These are phyloP conservation scores for Sylvilagus floridanus DNA, from an alignment of 2,797 vertebrate species.

Conservation along the genomic window DNA sequence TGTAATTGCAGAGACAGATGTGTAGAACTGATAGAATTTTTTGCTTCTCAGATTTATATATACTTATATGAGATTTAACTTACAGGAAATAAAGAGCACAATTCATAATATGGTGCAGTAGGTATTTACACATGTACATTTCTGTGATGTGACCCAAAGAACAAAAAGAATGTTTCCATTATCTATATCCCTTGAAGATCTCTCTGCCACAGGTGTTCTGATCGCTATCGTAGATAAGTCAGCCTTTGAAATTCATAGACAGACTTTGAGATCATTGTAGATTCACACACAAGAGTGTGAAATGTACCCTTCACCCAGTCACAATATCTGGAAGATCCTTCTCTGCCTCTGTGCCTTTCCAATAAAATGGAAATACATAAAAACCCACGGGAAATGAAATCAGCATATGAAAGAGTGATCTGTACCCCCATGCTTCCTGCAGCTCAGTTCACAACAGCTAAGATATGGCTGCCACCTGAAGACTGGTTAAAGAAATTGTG, in stretches of 20 bases:
- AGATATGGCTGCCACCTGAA: no score
- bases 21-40: background rate
- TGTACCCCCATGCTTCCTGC: no score
- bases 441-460: no score
- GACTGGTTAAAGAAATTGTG: no score
- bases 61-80: background rate
- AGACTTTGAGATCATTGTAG: background rate
- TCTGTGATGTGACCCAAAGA: background rate
- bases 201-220: background rate
- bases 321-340: background rate
- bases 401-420: no score
- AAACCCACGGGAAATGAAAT: no score
- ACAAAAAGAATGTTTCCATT: background rate
- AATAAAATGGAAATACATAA: no score
- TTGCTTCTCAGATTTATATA: background rate
- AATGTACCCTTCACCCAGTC: background rate
- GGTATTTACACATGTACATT: no score
- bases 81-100: background rate
- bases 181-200: no score
- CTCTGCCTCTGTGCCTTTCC: no score
- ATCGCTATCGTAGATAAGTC: background rate
- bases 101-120: background rate
- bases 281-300: background rate
- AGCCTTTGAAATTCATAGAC: background rate
- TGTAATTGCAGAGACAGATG: background rate